phyloP scores from a whole-genome alignment of 2,113 vertebrate species.

The Petaurus breviceps region DNA sequence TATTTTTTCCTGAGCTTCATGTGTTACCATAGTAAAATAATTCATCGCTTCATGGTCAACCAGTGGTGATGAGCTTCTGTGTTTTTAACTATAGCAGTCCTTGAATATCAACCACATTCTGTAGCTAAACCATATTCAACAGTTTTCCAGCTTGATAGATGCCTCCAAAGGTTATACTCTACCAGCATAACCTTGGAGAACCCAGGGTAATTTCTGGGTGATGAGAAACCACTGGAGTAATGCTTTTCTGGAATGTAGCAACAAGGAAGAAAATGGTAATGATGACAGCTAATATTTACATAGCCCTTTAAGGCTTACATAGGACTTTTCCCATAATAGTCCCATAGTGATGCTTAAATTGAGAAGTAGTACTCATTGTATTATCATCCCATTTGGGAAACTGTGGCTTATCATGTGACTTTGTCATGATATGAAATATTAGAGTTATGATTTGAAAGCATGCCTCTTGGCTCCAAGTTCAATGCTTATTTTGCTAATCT shows the following conservation, averaged over 20 bases:
- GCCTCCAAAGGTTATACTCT: not conserved
- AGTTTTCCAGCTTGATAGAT: not conserved
- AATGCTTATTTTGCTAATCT: too few relatives aligned
- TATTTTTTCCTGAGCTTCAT: not conserved
- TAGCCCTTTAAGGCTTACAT: not conserved
- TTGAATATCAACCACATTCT: not conserved
- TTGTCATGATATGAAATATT: too few relatives aligned
- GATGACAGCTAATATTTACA: not conserved
- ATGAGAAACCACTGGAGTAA: not conserved
- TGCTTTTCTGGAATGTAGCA: not conserved
- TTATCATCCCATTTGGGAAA: too few relatives aligned
- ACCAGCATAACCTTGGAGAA: not conserved
- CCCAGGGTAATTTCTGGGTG: not conserved
- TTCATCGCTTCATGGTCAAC: not conserved
- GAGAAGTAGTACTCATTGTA: not conserved
- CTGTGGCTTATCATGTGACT: too few relatives aligned
- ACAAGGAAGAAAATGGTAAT: not conserved
- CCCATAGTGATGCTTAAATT: not conserved
- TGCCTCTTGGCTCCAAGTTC: too few relatives aligned
- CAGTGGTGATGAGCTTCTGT: not conserved
- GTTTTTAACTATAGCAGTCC: not conserved
- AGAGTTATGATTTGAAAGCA: too few relatives aligned
- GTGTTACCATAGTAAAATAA: not conserved
- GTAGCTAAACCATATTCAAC: not conserved
- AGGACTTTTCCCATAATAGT: not conserved